phyloP scores from a whole-genome alignment of 2,888 invertebrate genomes.

The Dioctria rufipes region DNA sequence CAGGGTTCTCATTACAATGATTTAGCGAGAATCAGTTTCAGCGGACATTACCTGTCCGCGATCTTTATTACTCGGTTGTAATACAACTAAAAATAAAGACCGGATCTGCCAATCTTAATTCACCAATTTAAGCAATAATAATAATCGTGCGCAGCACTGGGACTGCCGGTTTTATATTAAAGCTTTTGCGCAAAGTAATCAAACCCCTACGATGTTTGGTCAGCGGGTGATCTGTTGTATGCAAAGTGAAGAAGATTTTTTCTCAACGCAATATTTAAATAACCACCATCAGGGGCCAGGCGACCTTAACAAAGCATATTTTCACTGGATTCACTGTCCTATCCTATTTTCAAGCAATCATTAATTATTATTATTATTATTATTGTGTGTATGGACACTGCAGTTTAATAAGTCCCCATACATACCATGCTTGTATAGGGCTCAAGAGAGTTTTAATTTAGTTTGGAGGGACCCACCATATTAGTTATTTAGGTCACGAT shows the following conservation, averaged over 20 bases:
- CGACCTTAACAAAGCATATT: conserved; percentile 1
- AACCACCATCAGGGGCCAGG: background rate
- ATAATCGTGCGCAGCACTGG: conserved; percentile 19
- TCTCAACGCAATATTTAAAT: conserved; percentile 31
- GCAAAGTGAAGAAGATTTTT: conserved; percentile 31
- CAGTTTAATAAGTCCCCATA: too few species aligned
- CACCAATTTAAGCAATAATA: conserved; percentile 20
- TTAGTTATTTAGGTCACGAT: too few species aligned
- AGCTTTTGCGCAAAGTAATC: conserved; percentile 46
- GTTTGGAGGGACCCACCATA: too few species aligned
- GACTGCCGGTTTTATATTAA: background rate
- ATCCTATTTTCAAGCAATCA: too few species aligned
- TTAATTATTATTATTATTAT: too few species aligned
- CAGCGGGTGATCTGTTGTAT: background rate
- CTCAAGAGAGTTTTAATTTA: too few species aligned
- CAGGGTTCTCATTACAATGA: conserved; percentile 32
- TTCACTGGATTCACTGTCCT: background rate
- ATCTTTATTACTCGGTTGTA: conserved; percentile 22
- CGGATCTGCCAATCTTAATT: conserved; percentile 59
- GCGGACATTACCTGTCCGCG: conserved; percentile 52
- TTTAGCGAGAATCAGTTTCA: conserved; percentile 42
- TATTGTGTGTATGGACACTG: too few species aligned
- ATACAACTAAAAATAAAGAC: conserved; percentile 54
- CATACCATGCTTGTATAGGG: too few species aligned
- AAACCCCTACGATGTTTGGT: conserved; percentile 4